Evolutionary conservation across 1,140 invertebrate species (phyloP), one percentile per base, ranked within the genome.

Genomic region (Solen grandis): DNA sequence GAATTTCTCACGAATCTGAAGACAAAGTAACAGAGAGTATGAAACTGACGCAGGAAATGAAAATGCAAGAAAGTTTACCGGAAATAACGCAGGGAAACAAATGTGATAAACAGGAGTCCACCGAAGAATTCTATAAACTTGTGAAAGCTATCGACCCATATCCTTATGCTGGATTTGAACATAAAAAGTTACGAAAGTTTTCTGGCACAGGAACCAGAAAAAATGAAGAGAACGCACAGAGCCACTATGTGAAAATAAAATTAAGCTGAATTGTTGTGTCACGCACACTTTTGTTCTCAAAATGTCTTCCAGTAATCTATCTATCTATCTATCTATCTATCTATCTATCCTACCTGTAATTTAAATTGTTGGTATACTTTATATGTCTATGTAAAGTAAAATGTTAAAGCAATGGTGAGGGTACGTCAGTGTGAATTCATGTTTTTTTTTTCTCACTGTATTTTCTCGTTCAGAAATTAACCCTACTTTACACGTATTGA

Each of bases 201-300:
- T 63, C 62, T 52, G 29, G 27, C 4, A 55, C 54, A 31, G 19
- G 22, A 3, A 19, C 22, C n/a, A 38, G 60, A 19, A 78, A 76
- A 54, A 55, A 29, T 8, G 66, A 41, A 59, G 29, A 16, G 25
- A 38, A 25, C 8, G 19, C 35, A 29, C 68, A 78, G 46, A 54
- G 54, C 59, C 75, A 60, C 8, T 78, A 78, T 69, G 75, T 78
- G 10, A 78, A 78, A 60, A 50, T 78, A 5, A 78, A 54, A 78
- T n/a, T 78, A 8, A 59, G 75, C 22, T 78, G 60, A 60, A 46
- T 46, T 46, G 19, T 46, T n/a, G n/a, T n/a, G n/a, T n/a, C n/a
- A n/a, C n/a, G n/a, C n/a, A n/a, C n/a, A n/a, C n/a, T n/a, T n/a
- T n/a, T n/a, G n/a, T n/a, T n/a, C n/a, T n/a, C n/a, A n/a, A n/a